phyloP scores from a whole-genome alignment of 2,797 vertebrate genomes.

The Antrozous pallidus region DNA sequence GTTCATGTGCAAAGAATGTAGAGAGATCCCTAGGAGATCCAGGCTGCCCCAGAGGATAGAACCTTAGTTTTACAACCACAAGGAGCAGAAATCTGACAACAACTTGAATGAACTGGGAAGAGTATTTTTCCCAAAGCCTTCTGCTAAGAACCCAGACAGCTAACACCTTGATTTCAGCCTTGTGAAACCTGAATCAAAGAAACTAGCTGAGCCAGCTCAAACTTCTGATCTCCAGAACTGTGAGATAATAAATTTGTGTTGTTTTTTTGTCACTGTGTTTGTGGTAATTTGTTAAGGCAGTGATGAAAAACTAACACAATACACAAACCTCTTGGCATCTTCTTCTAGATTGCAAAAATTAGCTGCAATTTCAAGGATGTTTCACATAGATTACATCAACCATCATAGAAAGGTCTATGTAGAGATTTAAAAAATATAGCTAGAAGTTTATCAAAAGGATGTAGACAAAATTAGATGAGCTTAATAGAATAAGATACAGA shows the following conservation, averaged over 20 bases:
- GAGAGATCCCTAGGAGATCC: not conserved
- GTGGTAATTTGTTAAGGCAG: not conserved
- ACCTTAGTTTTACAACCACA: not conserved
- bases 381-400: not conserved
- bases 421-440: not conserved
- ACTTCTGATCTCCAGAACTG: not conserved
- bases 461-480: not conserved
- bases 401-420: not conserved
- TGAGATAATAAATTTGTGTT: not conserved
- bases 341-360: not conserved
- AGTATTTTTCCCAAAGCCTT: not conserved
- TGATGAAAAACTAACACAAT: not conserved
- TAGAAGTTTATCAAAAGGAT: not conserved
- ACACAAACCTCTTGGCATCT: not conserved
- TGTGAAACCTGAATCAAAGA: not conserved
- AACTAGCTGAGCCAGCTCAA: not conserved
- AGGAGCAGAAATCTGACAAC: not conserved
- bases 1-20: not conserved
- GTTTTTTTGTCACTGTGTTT: not conserved
- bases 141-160: not conserved
- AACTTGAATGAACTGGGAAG: not conserved
- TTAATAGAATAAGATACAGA: not conserved
- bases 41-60: not conserved
- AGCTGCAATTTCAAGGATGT: not conserved
- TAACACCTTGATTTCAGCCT: not conserved